These are phyloP conservation scores for Mastacembelus armatus DNA, from an alignment of 2,797 vertebrate species.

Conservation along the genomic window DNA sequence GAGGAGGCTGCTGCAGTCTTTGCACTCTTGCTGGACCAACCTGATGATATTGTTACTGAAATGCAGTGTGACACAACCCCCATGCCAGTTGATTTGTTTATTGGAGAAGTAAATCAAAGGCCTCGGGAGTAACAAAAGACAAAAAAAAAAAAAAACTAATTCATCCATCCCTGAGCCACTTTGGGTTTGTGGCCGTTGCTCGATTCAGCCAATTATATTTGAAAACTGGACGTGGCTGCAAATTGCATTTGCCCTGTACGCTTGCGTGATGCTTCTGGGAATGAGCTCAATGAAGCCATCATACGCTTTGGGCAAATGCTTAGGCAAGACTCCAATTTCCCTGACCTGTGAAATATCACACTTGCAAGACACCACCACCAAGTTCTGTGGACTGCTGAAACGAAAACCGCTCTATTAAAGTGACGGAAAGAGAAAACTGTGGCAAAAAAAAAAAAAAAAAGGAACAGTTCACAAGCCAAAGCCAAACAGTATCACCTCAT, in stretches of 20 bases:
- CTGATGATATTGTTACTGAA: not conserved
- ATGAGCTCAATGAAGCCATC: conserved; percentile 20
- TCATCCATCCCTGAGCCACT: conserved; percentile 11
- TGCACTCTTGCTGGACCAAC: not conserved
- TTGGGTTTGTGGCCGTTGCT: conserved; percentile 1
- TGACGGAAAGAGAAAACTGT: no score
- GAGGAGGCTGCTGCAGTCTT: not conserved
- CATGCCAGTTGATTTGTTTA: conserved; percentile 2
- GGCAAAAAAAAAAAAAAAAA: no score
- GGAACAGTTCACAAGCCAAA: no score
- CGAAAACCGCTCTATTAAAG: no score
- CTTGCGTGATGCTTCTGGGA: conserved; percentile 3
- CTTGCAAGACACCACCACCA: conserved; percentile 6
- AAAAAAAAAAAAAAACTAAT: no score
- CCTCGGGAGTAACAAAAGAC: not conserved
- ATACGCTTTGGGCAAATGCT: conserved; percentile 2
- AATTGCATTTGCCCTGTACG: conserved; percentile 15
- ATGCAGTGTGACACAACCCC: not conserved
- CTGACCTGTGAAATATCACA: not conserved
- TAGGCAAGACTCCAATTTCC: not conserved
- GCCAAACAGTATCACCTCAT: no score
- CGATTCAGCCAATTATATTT: conserved; percentile 41
- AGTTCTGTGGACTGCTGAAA: no score
- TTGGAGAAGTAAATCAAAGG: not conserved
- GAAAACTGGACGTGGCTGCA: conserved; percentile 25